Base-by-base conservation (phyloP, 2,113 vertebrate genomes). In the Larimichthys polyactis region DNA sequence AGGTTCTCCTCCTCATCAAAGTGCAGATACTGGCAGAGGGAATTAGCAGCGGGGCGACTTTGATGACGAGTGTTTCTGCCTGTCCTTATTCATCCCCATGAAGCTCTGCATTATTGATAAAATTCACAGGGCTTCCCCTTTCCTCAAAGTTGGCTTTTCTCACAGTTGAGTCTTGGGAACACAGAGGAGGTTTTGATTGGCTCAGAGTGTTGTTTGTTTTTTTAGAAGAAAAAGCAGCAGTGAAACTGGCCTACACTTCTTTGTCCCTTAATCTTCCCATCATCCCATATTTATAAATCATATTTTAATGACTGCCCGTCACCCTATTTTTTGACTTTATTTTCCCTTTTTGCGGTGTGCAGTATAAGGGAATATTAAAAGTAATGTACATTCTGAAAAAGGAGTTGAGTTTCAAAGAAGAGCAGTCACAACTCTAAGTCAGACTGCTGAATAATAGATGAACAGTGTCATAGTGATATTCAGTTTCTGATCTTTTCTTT, bases 31-130 rank as follows among this genome's bases (percentile, higher is more conserved):
- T 19, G 63, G 71, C 58, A 24, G 57, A 60, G 51, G 46, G 63
- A 78, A 76, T 77, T 60, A 83, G 51, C 57, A 80, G 68, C 57
- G 19, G 22, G 36, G 71, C 66, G 27, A 78, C 70, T 86, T 73
- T 83, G 78, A 87, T 79, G 54, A 36, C 24, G 24, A 0, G 54
- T 59, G 15, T 58, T 74, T n/a, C 17, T 71, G 69, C 65, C 66
- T 64, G 76, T 72, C 60, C 58, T 81, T 15, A 58, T 83, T 82
- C 75, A 75, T 4, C 60, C 72, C 14, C 32, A 46, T 15, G 55
- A 20, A 49, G 22, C 59, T 52, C 55, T 91, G 75, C 70, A 86
- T 90, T 90, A 91, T 90, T 87, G 81, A 90, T 88, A 71, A 82
- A 79, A 79, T 71, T 75, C 74, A 54, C 63, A 52, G 78, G 84